These are phyloP conservation scores for Melipona quadrifasciata DNA, from an alignment of 1,140 invertebrate genomes.

Conservation along the genomic window DNA sequence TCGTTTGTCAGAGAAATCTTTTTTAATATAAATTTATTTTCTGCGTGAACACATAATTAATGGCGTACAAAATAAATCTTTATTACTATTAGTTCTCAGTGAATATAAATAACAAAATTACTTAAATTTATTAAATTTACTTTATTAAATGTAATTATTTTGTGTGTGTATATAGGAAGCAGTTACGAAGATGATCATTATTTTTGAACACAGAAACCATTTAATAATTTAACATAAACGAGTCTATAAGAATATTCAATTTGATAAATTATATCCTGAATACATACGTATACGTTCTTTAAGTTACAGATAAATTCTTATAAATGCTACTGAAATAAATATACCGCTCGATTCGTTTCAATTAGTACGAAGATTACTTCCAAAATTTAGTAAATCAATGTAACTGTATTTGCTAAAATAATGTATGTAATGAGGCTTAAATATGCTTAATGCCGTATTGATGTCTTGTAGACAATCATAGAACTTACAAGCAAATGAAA, in stretches of 20 bases:
- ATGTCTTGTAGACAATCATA: constrained; percentile 42
- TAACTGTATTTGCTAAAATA: constrained; percentile 25
- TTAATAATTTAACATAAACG: constrained; percentile 12
- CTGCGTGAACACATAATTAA: background rate
- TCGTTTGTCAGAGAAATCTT: constrained; percentile 2
- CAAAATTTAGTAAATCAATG: constrained; percentile 18
- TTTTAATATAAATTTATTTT: constrained; percentile 1
- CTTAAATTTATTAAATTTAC: background rate
- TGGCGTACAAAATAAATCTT: background rate
- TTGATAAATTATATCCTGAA: background rate
- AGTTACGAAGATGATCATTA: constrained; percentile 1
- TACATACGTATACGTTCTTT: background rate
- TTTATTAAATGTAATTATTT: background rate
- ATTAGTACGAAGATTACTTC: constrained; percentile 32
- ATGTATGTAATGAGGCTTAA: constrained; percentile 21
- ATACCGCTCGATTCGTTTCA: background rate
- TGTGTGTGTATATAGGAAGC: background rate
- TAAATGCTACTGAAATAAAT: constrained; percentile 3
- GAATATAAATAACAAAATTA: background rate
- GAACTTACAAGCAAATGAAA: constrained; percentile 43
- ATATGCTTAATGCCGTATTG: constrained; percentile 20
- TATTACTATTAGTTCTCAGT: background rate
- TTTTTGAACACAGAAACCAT: background rate
- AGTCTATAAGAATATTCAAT: background rate
- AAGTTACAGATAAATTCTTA: constrained; percentile 4